phyloP scores from a whole-genome alignment of 2,888 invertebrate species.

The Aphelenchoides bicaudatus region DNA sequence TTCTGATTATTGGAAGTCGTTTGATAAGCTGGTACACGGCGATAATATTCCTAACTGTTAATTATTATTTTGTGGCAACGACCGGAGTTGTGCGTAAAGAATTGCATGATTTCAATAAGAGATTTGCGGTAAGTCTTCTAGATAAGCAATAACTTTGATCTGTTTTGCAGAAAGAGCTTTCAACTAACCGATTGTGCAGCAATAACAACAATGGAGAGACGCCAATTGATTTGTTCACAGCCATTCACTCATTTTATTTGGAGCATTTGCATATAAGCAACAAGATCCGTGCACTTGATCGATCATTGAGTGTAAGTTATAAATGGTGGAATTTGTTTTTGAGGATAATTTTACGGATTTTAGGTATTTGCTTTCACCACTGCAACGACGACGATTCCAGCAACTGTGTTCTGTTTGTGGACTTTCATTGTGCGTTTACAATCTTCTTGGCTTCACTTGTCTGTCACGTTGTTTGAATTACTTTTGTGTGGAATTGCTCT shows the following conservation, averaged over 20 bases:
- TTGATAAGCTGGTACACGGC: not conserved
- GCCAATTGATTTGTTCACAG: not conserved
- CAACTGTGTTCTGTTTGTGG: conserved; percentile 3
- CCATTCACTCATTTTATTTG: conserved; percentile 10
- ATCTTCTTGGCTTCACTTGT: not conserved
- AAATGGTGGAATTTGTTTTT: too few relatives aligned
- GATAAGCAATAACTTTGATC: not conserved
- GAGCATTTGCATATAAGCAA: conserved; percentile 4
- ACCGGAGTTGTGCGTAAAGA: not conserved
- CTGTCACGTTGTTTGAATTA: conserved; percentile 2
- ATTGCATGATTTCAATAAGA: conserved; percentile 4
- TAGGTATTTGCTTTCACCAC: conserved; percentile 4
- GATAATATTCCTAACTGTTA: not conserved
- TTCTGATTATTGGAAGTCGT: not conserved
- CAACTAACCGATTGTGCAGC: too few relatives aligned
- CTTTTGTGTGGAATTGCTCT: conserved; percentile 2
- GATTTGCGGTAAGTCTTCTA: not conserved
- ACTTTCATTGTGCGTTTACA: conserved; percentile 9
- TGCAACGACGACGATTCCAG: conserved; percentile 2
- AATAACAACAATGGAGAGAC: not conserved
- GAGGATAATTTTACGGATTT: too few relatives aligned
- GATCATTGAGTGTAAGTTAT: conserved; percentile 8
- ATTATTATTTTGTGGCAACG: conserved; percentile 3
- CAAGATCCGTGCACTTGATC: conserved; percentile 3
- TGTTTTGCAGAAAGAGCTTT: not conserved